Conservation (phyloP, 2,113 vertebrate genomes). For the Panurus biarmicus region DNA sequence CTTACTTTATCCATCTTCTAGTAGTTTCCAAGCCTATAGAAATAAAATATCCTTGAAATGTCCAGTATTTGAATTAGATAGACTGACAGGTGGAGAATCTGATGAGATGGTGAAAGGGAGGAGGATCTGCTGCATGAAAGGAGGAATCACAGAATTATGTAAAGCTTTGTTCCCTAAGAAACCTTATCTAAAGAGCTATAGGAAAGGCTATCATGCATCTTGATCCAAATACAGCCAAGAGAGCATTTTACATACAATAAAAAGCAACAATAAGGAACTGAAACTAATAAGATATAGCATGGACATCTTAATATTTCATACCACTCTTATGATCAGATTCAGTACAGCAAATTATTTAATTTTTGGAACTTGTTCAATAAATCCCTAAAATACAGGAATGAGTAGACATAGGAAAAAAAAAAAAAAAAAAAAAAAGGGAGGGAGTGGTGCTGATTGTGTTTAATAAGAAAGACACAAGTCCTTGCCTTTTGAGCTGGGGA, state of each 20-base stretch:
- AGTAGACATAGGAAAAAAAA: background rate
- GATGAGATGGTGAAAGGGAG: background rate
- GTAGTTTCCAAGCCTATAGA: background rate
- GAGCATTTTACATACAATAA: background rate
- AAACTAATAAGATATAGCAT: background rate
- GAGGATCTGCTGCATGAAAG: background rate
- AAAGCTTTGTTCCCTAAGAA: background rate
- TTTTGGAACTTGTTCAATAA: background rate
- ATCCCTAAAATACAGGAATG: background rate
- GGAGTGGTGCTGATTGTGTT: background rate
- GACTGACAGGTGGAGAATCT: background rate
- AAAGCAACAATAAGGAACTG: background rate
- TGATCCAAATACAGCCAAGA: background rate
- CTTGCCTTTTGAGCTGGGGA: background rate
- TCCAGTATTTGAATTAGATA: background rate
- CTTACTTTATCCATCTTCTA: background rate
- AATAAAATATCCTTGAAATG: background rate
- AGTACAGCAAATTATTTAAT: background rate
- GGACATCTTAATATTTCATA: background rate
- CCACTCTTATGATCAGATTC: background rate
- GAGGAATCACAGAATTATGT: background rate
- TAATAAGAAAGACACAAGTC: background rate
- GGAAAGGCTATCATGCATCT: background rate
- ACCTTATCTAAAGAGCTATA: background rate
- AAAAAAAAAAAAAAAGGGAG: background rate